A percentile compares a stretch with the other conserved stretches of the same genome.
Conservation (phyloP, 2,797 vertebrate species). For the Labeo calbasu region DNA sequence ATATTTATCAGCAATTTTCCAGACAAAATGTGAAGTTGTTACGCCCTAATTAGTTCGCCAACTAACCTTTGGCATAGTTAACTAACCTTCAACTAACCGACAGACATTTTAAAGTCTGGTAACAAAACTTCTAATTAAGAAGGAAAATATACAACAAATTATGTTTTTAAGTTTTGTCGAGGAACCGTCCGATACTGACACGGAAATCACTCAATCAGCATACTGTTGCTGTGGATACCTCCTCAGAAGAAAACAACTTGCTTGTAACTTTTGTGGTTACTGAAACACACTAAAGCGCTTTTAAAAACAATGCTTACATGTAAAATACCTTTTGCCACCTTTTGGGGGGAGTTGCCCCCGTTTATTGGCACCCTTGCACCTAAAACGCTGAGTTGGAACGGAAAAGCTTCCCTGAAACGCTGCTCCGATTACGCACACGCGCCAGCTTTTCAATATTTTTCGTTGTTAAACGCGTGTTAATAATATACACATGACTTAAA, state of each 20-base stretch:
- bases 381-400: neutral
- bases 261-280: neutral
- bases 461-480: neutral
- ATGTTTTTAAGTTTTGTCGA: neutral
- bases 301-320: neutral
- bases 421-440: conserved; percentile 22
- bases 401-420: neutral
- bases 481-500: neutral
- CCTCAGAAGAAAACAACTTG: neutral
- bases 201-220: neutral
- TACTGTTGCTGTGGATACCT: neutral
- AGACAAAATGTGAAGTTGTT: neutral
- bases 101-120: neutral
- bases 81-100: neutral
- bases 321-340: neutral
- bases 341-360: neutral
- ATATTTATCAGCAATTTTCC: neutral
- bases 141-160: neutral
- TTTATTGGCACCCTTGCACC: neutral
- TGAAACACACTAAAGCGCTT: neutral
- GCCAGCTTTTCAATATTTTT: neutral
- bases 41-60: neutral
- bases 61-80: neutral
- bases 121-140: neutral
- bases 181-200: neutral